Percentiles rank a stretch among this genome's conserved stretches.
These are phyloP conservation scores for Liasis olivaceus DNA, from an alignment of 2,797 vertebrate genomes.

Conservation along the genomic window DNA sequence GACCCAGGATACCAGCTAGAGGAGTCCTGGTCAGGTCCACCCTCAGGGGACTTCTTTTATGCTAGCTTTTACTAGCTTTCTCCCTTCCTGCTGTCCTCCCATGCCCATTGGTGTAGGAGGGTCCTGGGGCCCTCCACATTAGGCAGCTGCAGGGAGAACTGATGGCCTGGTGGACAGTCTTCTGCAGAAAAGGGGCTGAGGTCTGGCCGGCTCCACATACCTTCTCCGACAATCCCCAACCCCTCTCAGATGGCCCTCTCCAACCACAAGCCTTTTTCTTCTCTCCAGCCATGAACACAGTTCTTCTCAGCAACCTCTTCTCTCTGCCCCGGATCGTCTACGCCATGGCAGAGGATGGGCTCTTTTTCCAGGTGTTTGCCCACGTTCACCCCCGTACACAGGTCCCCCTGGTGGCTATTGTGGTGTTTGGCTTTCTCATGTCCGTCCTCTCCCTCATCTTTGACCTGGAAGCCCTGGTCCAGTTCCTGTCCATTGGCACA, in stretches of 20 bases:
- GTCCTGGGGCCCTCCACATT: neutral
- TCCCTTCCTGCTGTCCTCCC: neutral
- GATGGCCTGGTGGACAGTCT: neutral
- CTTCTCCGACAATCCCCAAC: neutral
- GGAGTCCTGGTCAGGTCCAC: neutral
- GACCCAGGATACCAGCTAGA: neutral
- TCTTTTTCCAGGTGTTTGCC: conserved; percentile 91
- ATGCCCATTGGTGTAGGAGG: neutral
- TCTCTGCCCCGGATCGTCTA: conserved; percentile 94
- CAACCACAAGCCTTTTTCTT: conserved; percentile 7
- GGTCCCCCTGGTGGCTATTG: conserved; percentile 88
- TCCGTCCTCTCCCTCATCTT: conserved; percentile 86
- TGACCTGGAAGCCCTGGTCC: conserved; percentile 92
- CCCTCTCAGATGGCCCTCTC: neutral
- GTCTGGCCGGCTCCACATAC: too few relatives aligned
- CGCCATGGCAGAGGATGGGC: conserved; percentile 93
- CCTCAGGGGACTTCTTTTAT: neutral
- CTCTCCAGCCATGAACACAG: conserved; percentile 91
- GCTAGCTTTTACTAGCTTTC: neutral
- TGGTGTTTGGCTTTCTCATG: conserved; percentile 90
- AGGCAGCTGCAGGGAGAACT: neutral
- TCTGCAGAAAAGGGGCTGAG: neutral
- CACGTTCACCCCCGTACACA: conserved; percentile 88
- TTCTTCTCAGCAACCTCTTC: conserved; percentile 94
- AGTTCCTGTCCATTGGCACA: conserved; percentile 95